These are phyloP conservation scores for Esox lucius DNA, from an alignment of 2,797 vertebrate species.

Conservation along the genomic window DNA sequence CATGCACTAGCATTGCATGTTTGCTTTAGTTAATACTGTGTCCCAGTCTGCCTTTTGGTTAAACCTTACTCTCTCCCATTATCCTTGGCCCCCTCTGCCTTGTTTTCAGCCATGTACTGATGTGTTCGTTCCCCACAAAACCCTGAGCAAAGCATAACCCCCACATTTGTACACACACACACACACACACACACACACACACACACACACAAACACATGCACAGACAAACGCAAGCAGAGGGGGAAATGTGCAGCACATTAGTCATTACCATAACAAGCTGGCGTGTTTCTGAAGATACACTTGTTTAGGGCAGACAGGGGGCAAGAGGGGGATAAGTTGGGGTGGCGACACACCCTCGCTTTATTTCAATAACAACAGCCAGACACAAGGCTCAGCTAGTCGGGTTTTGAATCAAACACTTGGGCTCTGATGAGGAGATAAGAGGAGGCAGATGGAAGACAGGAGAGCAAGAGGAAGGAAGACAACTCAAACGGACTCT, in stretches of 20 bases:
- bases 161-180: conserved; percentile 32
- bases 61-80: conserved; percentile 54
- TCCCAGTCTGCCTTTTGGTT: conserved; percentile 11
- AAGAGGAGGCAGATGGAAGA: conserved; percentile 74
- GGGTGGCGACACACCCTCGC: conserved; percentile 58
- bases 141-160: conserved; percentile 46
- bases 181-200: conserved; percentile 23
- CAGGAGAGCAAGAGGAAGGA: conserved; percentile 50
- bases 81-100: conserved; percentile 42
- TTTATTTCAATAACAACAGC: conserved; percentile 85
- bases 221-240: conserved; percentile 47
- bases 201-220: conserved; percentile 21
- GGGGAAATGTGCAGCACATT: conserved; percentile 63
- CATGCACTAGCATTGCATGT: conserved; percentile 9
- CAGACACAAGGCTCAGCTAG: conserved; percentile 77
- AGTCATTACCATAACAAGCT: conserved; percentile 93
- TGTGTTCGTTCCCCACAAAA: conserved; percentile 43
- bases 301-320: conserved; percentile 78
- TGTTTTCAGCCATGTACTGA: conserved; percentile 47
- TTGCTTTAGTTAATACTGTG: neutral
- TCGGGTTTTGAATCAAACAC: conserved; percentile 78
- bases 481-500: conserved; percentile 47
- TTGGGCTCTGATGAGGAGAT: conserved; percentile 76
- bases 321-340: conserved; percentile 31
- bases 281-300: conserved; percentile 95